phyloP scores from a whole-genome alignment of 2,113 vertebrate genomes.

The Corapipo altera region DNA sequence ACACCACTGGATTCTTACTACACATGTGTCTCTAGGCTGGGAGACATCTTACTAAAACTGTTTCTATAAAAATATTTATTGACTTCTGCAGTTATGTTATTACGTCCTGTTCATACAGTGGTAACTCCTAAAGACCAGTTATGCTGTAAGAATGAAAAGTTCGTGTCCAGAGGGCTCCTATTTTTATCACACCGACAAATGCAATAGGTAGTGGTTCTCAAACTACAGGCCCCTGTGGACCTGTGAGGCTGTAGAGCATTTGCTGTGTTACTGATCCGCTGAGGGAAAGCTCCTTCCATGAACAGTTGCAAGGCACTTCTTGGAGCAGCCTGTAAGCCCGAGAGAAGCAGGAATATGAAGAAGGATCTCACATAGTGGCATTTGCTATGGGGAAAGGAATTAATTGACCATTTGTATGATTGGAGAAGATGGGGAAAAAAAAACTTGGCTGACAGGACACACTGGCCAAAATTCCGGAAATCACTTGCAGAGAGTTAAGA shows the following conservation, averaged over 20 bases:
- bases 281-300: neutral
- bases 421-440: neutral
- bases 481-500: neutral
- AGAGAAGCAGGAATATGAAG: neutral
- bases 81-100: neutral
- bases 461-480: neutral
- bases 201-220: neutral
- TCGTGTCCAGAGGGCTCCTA: neutral
- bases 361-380: neutral
- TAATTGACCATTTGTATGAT: neutral
- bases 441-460: neutral
- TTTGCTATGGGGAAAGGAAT: neutral
- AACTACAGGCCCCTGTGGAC: neutral
- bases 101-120: neutral
- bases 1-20: neutral
- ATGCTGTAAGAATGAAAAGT: neutral
- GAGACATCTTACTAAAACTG: neutral
- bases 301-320: neutral
- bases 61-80: neutral
- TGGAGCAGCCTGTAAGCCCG: neutral
- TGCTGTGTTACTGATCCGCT: accelerated
- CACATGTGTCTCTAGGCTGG: neutral
- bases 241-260: neutral
- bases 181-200: neutral
- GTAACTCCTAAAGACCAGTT: neutral